Base-by-base conservation (phyloP, 2,888 invertebrate species). In the Pyrrhia umbra region DNA sequence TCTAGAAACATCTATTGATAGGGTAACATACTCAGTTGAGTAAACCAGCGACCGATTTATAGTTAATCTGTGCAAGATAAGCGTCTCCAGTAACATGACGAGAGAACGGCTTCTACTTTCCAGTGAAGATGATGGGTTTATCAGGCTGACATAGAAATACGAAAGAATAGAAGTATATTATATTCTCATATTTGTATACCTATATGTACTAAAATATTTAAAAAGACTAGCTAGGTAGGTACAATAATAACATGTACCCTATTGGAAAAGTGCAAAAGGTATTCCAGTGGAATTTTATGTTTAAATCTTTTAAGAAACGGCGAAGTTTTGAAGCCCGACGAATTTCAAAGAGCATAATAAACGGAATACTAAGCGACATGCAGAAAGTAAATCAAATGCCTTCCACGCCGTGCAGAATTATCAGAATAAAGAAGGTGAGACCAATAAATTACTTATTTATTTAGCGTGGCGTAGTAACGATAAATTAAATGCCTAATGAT, bases 341-440 rank as follows among this genome's bases (percentile, higher is more conserved):
- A 20, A 23, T 73, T 18, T 55, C 62, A 15, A 61, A 27, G 16
- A 25, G 62, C 15, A 68, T 73, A 45, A 50, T 71, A 37, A 47
- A 40, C 10, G 57, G 57, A 62, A 57, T 71, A 52, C 45, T 73
- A 21, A 1, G 16, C 2, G 34, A 45, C 30, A 57, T 68, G 42
- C 43, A 61, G 21, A 57, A 45, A 10, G 21, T 37, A 43, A 47
- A 51, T 8, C n/a, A 42, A 30, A 52, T 20, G 18, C 61, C 9
- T 8, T 18, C 9, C n/a, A 6, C 6, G 6, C 49, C 40, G 21
- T 13, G 21, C 9, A 47, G 16, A 18, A 9, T 40, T 18, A 45
- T 15, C 18, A 62, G 27, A 57, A 40, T 49, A 42, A 54, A 45
- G 27, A 57, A 25, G 62, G 74, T 73, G 45, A 57, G 52, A 39